phyloP scores from a whole-genome alignment of 1,140 invertebrate genomes.

The Euwallacea similis region DNA sequence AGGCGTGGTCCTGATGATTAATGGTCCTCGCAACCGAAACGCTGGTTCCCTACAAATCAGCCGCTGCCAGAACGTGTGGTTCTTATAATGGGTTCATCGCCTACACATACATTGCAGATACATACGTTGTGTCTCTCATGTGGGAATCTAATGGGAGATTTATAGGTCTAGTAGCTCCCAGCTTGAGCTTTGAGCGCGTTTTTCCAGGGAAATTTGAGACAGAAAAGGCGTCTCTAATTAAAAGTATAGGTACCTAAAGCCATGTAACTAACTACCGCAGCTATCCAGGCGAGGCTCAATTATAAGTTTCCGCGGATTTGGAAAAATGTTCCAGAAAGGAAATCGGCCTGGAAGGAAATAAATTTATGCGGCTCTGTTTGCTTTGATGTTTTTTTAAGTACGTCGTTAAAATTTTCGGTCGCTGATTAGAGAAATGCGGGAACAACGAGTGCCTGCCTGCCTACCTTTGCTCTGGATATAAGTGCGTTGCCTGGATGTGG shows the following conservation, averaged over 20 bases:
- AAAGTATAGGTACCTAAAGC: slow-evolving; percentile 6
- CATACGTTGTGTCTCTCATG: slow-evolving; percentile 1
- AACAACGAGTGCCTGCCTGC: slow-evolving; percentile 11
- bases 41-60: slow-evolving; percentile 40
- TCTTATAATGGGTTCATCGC: slow-evolving; percentile 43
- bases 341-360: slow-evolving; percentile 7
- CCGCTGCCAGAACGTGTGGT: slow-evolving; percentile 41
- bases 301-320: slow-evolving; percentile 20
- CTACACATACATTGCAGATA: slow-evolving; percentile 37
- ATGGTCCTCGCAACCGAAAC: slow-evolving; percentile 8
- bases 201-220: slow-evolving; percentile 3
- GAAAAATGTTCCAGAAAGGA: slow-evolving; percentile 19
- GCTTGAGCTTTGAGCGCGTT: not conserved
- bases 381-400: slow-evolving; percentile 26
- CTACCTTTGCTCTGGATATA: not conserved
- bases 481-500: slow-evolving; percentile 1
- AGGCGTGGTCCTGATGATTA: slow-evolving; percentile 32
- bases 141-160: slow-evolving; percentile 1
- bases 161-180: not conserved
- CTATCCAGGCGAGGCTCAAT: slow-evolving; percentile 13
- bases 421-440: slow-evolving; percentile 19
- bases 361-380: slow-evolving; percentile 23
- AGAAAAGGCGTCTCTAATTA: slow-evolving; percentile 12
- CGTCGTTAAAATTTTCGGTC: slow-evolving; percentile 23
- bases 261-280: slow-evolving; percentile 5